phyloP scores from a whole-genome alignment of 1,140 invertebrate species.

The Pseudobourletiella spinata region DNA sequence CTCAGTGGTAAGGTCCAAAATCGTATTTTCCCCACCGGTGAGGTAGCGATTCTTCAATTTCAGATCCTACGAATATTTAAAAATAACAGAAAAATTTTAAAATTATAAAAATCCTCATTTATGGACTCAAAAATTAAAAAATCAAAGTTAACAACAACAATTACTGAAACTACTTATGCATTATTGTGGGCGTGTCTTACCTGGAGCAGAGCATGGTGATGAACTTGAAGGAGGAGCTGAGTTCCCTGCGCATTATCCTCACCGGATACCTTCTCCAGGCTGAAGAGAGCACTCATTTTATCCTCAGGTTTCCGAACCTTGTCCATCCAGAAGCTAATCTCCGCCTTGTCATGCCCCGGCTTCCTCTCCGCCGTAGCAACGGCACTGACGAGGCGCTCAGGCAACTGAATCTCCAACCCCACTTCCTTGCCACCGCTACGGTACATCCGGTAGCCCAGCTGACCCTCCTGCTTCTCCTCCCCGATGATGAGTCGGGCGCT shows the following conservation, averaged over 20 bases:
- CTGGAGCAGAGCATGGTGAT: constrained; percentile 26
- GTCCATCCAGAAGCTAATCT: constrained; percentile 25
- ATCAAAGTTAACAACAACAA: background rate
- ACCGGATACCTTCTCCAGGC: background rate
- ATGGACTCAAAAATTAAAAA: background rate
- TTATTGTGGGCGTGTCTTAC: no score
- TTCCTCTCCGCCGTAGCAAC: background rate
- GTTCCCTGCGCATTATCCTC: background rate
- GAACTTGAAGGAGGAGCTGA: background rate
- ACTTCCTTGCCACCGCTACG: constrained; percentile 13
- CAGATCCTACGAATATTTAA: background rate
- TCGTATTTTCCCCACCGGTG: background rate
- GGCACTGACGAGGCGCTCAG: constrained; percentile 13
- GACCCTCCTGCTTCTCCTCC: constrained; percentile 16
- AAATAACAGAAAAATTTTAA: background rate
- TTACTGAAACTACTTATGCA: no score
- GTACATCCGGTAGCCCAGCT: constrained; percentile 25
- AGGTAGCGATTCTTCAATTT: background rate
- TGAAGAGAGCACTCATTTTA: constrained; percentile 11
- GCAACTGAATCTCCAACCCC: constrained; percentile 25
- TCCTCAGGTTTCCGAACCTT: constrained; percentile 19
- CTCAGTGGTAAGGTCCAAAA: constrained; percentile 16
- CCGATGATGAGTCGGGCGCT: constrained; percentile 15
- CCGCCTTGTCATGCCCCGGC: constrained; percentile 2
- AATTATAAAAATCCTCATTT: background rate